Conservation (phyloP, 2,888 invertebrate genomes). For the Ariolimax columbianus region DNA sequence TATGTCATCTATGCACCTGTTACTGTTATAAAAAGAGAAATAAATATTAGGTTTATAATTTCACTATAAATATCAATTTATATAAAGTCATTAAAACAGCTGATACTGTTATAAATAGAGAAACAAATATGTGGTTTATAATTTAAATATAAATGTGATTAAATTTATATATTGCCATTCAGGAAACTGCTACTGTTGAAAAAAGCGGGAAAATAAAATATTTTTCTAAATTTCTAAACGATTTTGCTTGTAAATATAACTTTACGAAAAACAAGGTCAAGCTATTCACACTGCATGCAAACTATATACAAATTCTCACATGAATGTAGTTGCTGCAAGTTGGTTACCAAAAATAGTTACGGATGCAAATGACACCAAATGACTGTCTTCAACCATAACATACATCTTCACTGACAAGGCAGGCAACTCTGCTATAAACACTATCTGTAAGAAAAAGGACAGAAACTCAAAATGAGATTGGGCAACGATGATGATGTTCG, state of each 20-base stretch:
- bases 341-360: slow-evolving; percentile 49
- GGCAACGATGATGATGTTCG: no score
- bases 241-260: no score
- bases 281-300: not conserved
- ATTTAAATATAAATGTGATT: no score
- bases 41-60: not conserved
- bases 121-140: no score
- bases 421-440: slow-evolving; percentile 86
- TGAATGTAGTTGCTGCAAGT: slow-evolving; percentile 14
- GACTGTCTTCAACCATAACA: slow-evolving; percentile 25
- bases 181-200: no score
- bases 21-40: no score
- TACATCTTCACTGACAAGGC: slow-evolving; percentile 81
- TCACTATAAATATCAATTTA: not conserved
- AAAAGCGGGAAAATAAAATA: no score
- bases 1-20: no score
- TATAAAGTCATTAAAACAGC: not conserved
- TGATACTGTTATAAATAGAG: no score
- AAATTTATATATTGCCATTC: no score
- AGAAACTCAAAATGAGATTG: not conserved
- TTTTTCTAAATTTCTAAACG: no score
- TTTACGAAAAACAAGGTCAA: no score
- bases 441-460: slow-evolving; percentile 67
- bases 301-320: slow-evolving; percentile 13
- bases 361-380: slow-evolving; percentile 7